Base-by-base conservation (phyloP, 2,797 vertebrate species). In the Malacoraja senta region DNA sequence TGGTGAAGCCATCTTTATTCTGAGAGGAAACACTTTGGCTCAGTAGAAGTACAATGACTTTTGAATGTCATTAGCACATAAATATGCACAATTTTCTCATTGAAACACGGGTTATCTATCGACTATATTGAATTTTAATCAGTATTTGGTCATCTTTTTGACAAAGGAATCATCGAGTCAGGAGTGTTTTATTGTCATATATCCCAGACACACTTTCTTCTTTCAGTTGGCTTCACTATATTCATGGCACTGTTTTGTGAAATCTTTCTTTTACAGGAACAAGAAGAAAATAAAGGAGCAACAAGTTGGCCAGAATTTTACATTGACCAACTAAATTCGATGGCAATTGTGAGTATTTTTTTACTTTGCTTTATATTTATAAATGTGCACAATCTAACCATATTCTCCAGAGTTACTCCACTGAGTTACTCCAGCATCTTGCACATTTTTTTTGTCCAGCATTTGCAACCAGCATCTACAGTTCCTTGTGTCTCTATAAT, bases 241-340 rank as follows among this genome's bases (percentile, higher is more conserved):
- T 6, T 10, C 44, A 26, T 2, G 10, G 8, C 24, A 84, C 10
- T 58, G 38, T 74, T 92, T 68, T 58, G 38, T 92, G 26, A 29
- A 29, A 74, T 58, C 7, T 19, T 84, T 8, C 94, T 93, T 93
- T 91, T 94, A 91, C 95, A 99, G 99, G 99, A 99, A 94, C 98
- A 99, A 95, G 99, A 99, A 96, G 99, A 99, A 96, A 99, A 99
- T 94, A 99, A 99, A 97, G 97, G 98, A 95, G 99, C 99, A 77
- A 99, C 99, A 93, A 99, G 98, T 95, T 99, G 99, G 99, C 99
- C 99, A 0, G 99, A 99, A 94, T 99, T 97, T 96, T 99, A 99
- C 96, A 99, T 99, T 0, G 99, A 99, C 96, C 98, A 99, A 95
- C 97, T 99, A 94, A 99, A 98, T 95, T 99, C 97, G 91, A 99